Evolutionary conservation across 2,113 vertebrate genomes (phyloP), one percentile per base, ranked within the genome.

Genomic region (Corvus cornix): DNA sequence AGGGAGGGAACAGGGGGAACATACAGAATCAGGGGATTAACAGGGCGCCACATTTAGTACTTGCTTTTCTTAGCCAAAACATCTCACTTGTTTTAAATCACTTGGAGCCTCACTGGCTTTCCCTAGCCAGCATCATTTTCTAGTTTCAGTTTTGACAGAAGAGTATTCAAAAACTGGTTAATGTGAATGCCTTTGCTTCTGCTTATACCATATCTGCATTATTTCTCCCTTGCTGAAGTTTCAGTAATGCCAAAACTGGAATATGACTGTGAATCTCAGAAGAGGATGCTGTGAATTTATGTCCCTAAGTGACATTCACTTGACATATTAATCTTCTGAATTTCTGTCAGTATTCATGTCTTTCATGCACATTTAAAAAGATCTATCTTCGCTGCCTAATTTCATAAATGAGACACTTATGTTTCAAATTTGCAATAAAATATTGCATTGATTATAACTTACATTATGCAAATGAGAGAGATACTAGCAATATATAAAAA

Each of bases 381-480:
- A 56, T 48, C 28, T 86, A 8, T 86, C 59, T 95, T 84, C 1
- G 0, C 51, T 67, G 33, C 33, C 63, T 77, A 27, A 93, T 93
- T 93, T 83, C 39, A 86, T 80, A 74, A 72, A 92, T 80, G 59
- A 73, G 63, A 73, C 48, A 88, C 27, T 89, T 88, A 60, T n/a
- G 75, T 51, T 90, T 90, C 63, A 90, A 86, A 92, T n/a, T 63
- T 77, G 51, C 63, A 92, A 66, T 86, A 89, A 94, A 94, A 74
- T 90, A 88, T 58, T 77, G 35, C 75, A 76, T 92, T 90, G 90
- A 90, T 93, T 95, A 86, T 93, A 86, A 92, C 72, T 62, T 90
- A 80, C 13, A 85, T 93, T 95, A 94, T 84, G 76, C 43, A 96
- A 92, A 94, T 74, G 16, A 53, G 27, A 69, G 41, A 52, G 30